A percentile compares a stretch with the other conserved stretches of the same genome.
These are phyloP conservation scores for Pararge aegeria DNA, from an alignment of 1,140 invertebrate genomes.

Conservation along the genomic window DNA sequence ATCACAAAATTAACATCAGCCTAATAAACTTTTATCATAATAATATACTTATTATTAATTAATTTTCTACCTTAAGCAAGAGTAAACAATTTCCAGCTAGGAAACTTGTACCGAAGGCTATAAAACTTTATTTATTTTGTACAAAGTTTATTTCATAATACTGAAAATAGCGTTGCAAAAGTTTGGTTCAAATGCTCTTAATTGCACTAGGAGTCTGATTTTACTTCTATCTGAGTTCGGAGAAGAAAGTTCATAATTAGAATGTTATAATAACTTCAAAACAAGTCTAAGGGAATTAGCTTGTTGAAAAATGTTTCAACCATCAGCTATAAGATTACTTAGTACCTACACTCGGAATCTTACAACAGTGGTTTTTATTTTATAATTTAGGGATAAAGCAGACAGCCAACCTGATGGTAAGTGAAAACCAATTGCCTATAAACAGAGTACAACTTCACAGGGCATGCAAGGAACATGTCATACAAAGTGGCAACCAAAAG, in stretches of 20 bases:
- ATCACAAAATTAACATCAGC: neutral
- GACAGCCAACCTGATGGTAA: too few relatives aligned
- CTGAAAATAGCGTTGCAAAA: constrained; percentile 4
- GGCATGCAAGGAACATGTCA: too few relatives aligned
- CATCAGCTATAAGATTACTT: neutral
- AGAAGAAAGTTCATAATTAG: constrained; percentile 7
- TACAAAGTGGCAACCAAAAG: too few relatives aligned
- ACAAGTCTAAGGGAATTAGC: neutral
- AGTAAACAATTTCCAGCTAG: neutral
- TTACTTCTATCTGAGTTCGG: constrained; percentile 3
- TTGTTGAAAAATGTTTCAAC: neutral
- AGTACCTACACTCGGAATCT: neutral
- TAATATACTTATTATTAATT: neutral
- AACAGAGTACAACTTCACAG: too few relatives aligned
- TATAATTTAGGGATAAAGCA: too few relatives aligned
- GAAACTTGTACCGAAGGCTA: neutral
- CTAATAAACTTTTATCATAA: neutral
- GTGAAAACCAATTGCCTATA: too few relatives aligned
- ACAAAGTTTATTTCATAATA: constrained; percentile 5
- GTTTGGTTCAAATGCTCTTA: constrained; percentile 8
- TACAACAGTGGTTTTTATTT: too few relatives aligned
- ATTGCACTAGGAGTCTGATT: constrained; percentile 1
- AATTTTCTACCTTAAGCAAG: neutral
- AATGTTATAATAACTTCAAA: neutral
- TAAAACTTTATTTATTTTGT: constrained; percentile 4